Percentiles rank a stretch among this genome's conserved stretches.
These are phyloP conservation scores for Sisor rabdophorus DNA, from an alignment of 2,113 vertebrate species.

Conservation along the genomic window DNA sequence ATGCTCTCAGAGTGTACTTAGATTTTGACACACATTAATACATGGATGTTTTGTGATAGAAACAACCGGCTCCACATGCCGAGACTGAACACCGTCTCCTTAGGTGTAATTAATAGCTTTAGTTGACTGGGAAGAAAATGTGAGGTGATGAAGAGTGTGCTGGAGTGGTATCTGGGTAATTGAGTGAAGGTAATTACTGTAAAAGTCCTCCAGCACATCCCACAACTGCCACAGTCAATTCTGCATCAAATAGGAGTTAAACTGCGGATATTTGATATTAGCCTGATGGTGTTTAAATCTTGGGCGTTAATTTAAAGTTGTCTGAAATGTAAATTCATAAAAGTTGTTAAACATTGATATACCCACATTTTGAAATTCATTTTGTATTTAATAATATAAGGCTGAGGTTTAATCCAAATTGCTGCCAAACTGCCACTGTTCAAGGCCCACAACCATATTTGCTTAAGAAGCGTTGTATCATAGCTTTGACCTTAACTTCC, in stretches of 20 bases:
- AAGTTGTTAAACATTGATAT: background rate
- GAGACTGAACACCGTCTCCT: conserved; percentile 16
- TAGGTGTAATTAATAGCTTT: conserved; percentile 41
- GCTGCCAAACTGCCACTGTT: too few relatives aligned
- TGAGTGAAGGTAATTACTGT: conserved; percentile 41
- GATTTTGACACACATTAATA: conserved; percentile 36
- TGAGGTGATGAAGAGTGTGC: conserved; percentile 41
- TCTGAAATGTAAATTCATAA: background rate
- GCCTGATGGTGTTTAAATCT: background rate
- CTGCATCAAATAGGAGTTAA: conserved; percentile 38
- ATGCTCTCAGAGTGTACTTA: conserved; percentile 29
- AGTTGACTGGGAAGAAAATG: conserved; percentile 41
- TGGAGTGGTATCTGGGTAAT: conserved; percentile 39
- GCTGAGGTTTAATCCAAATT: background rate
- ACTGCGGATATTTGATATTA: background rate
- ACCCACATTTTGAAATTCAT: background rate
- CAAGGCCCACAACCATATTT: too few relatives aligned
- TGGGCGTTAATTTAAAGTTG: background rate
- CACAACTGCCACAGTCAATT: conserved; percentile 39
- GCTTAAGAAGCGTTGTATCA: too few relatives aligned
- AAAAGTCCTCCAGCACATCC: conserved; percentile 47
- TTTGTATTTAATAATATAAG: background rate
- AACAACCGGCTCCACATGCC: conserved; percentile 22
- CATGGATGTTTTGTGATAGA: conserved; percentile 19
- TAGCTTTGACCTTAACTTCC: too few relatives aligned